Conservation (phyloP, 2,888 invertebrate species). For the Imbricaverruca yamaguchii region DNA sequence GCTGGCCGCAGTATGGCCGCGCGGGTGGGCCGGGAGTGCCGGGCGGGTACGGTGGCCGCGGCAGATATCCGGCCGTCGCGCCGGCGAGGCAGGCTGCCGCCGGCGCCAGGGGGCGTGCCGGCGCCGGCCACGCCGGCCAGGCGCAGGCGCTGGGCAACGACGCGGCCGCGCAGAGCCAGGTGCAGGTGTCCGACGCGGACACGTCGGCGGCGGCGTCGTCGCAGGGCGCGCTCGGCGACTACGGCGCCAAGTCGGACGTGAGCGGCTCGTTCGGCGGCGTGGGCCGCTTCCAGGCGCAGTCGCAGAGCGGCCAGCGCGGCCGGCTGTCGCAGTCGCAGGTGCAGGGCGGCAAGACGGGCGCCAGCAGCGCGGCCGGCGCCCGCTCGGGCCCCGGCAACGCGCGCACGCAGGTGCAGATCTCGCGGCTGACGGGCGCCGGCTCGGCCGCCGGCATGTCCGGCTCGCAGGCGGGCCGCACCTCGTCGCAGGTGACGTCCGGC, state of each 20-base stretch:
- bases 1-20: too few relatives aligned
- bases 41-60: too few relatives aligned
- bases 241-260: constrained; percentile 9
- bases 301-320: background rate
- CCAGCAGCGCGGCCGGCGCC: constrained; percentile 14
- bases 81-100: too few relatives aligned
- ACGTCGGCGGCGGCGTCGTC: background rate
- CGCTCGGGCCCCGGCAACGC: background rate
- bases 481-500: background rate
- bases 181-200: background rate
- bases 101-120: too few relatives aligned
- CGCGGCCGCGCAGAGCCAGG: background rate
- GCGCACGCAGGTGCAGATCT: constrained; percentile 12
- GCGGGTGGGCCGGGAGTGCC: too few relatives aligned
- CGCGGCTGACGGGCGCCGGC: background rate
- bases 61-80: too few relatives aligned
- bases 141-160: background rate
- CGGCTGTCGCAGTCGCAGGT: background rate
- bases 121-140: background rate
- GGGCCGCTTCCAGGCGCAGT: constrained; percentile 13
- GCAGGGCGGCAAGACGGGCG: background rate
- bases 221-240: background rate
- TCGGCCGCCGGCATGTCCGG: background rate
- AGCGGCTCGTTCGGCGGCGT: constrained; percentile 6
- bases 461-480: background rate